Conservation (phyloP, 2,113 vertebrate species). For the Globicephala melas region DNA sequence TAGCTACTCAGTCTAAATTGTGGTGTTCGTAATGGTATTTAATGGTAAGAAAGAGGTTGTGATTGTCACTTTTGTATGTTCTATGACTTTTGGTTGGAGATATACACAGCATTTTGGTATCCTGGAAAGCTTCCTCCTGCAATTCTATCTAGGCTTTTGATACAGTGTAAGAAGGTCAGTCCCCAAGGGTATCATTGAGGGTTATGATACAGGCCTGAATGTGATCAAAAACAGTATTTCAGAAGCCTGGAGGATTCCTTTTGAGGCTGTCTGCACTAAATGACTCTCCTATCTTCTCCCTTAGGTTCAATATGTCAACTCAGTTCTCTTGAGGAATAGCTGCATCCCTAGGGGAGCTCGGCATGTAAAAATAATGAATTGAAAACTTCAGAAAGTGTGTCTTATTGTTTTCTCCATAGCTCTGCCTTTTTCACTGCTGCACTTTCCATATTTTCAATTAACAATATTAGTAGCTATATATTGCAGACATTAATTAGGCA, state of each 20-base stretch:
- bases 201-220: neutral
- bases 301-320: conserved; percentile 52
- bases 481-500: neutral
- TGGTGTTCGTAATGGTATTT: neutral
- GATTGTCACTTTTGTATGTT: neutral
- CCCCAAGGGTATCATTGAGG: neutral
- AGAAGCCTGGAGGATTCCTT: conserved; percentile 21
- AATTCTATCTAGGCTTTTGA: conserved; percentile 19
- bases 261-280: neutral
- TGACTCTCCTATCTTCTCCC: neutral
- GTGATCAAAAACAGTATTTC: conserved; percentile 39
- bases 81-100: neutral
- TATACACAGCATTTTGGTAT: neutral
- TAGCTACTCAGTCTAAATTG: neutral
- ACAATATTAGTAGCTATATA: neutral
- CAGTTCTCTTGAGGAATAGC: neutral
- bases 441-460: neutral
- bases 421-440: neutral
- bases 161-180: neutral
- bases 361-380: neutral
- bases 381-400: neutral
- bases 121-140: neutral
- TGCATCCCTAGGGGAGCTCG: neutral
- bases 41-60: neutral
- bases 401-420: neutral